Base-by-base conservation (phyloP, 2,113 vertebrate genomes). In the Nerophis ophidion region DNA sequence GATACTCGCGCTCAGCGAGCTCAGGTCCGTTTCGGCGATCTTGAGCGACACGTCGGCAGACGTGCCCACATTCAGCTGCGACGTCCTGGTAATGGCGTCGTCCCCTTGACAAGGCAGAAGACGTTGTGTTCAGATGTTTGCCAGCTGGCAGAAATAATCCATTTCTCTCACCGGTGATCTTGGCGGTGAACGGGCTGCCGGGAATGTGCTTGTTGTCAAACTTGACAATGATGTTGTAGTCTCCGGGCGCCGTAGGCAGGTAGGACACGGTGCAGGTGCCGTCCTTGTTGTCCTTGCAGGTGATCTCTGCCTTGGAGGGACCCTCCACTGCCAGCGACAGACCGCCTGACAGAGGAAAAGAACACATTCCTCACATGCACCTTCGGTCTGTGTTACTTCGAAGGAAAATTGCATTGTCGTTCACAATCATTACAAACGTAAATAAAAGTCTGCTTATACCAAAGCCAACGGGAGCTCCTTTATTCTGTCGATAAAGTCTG, bases 211-310 rank as follows among this genome's bases (percentile, higher is more conserved):
- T 95, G 82, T 96, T 94, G 0, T 98, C 96, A 10, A 99, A 99
- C 75, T 95, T 95, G 60, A 99, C 96, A 0, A 97, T 98, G 79
- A 99, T 91, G 88, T 86, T 99, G 82, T 99, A 99, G 83, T 98
- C 96, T 0, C 96, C 95, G 0, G 96, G 95, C 0, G 93, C 92
- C 0, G 95, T 96, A 65, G 96, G 95, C 61, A 99, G 80, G 84
- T 99, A 99, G 77, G 96, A 99, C 76, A 98, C 96, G 0, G 93
- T 94, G 83, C 96, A 99, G 1, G 96, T 99, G 12, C 96, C 96
- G 0, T 98, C 94, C 76, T 98, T 97, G 84, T 98, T 99, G 76
- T 98, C 96, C 74, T 98, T 96, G 68, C 96, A 99, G 50, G 93
- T 96, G 89, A 99, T 97, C 85, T 97, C 96, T 0, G 96, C 96